Conservation (phyloP, 2,113 vertebrate species). For the Ictalurus furcatus region DNA sequence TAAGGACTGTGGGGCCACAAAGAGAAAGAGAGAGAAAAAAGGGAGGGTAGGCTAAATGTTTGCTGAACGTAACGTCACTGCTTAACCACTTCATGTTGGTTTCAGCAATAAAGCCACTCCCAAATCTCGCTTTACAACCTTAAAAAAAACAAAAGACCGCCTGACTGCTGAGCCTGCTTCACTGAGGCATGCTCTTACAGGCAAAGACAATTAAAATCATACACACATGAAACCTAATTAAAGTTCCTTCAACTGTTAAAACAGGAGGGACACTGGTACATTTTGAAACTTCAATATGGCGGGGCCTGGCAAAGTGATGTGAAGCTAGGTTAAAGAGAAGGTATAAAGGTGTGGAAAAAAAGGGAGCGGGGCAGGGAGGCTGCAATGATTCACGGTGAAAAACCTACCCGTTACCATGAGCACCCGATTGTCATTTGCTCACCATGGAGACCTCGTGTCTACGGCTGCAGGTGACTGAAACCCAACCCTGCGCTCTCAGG, state of each 20-base stretch:
- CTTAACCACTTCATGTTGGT: conserved; percentile 2
- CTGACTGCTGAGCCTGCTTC: neutral
- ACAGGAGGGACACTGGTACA: neutral
- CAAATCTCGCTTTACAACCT: neutral
- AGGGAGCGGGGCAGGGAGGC: conserved; percentile 14
- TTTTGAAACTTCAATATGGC: neutral
- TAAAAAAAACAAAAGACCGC: neutral
- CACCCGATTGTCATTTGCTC: conserved; percentile 55
- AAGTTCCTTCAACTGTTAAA: neutral
- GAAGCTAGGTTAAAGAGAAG: conserved; percentile 34
- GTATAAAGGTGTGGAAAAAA: conserved; percentile 32
- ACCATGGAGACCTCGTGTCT: conserved; percentile 58
- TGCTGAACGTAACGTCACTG: conserved; percentile 2
- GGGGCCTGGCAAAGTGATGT: neutral
- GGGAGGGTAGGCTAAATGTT: neutral
- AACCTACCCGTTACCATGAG: conserved; percentile 49
- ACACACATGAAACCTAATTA: neutral
- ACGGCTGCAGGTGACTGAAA: conserved; percentile 58
- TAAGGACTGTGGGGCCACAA: conserved; percentile 17
- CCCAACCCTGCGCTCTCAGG: conserved; percentile 50
- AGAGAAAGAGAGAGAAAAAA: neutral
- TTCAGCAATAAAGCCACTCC: conserved; percentile 21
- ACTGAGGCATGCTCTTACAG: neutral
- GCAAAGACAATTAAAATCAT: neutral
- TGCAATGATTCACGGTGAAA: conserved; percentile 45